Evolutionary conservation across 2,797 vertebrate species (phyloP), one percentile per base, ranked within the genome.

Genomic region (Antrozous pallidus): DNA sequence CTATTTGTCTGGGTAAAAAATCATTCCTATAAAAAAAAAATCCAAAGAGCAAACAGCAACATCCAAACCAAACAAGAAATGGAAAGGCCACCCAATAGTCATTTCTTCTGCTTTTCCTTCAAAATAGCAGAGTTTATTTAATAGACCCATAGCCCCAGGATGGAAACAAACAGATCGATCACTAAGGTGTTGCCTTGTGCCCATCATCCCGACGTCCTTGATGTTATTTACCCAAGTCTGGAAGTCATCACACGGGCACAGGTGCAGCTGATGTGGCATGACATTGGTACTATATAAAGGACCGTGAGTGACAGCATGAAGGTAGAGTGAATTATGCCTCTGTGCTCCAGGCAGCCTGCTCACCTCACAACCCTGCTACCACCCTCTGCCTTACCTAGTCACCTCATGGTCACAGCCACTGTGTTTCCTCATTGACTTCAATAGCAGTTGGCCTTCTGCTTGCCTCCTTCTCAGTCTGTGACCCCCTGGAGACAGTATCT

Each of bases 201-300:
- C 89, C 84, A 73, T 96, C 92, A 94, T 85, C 73, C 85, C 73
- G 47, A 94, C 12, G 74, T 63, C 93, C 14, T 74, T 65, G 81
- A 94, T 79, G 95, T 93, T 87, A 85, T 95, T 96, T 97, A 93
- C 95, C 90, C 74, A 84, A 96, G 93, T 83, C 93, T 88, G 93
- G 94, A 93, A 95, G 93, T 92, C 96, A 86, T 96, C 92, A 83
- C 74, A 40, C 0, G 11, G 96, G 82, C 94, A 77, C 96, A 96
- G 95, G 93, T 95, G 97, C 97, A 73, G 82, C 86, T 96, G 94
- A 96, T 94, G 88, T 75, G 70, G 88, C 94, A 40, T 96, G 96
- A 92, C 94, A 94, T 86, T 88, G 93, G 84, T 78, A 74, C 82
- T 92, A 36, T 89, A 87, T 26, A 74, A 91, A 95, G 77, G 71